Percentiles rank a stretch among this genome's conserved stretches.
Conservation (phyloP, 1,140 invertebrate species). For the Watersipora subatra region DNA sequence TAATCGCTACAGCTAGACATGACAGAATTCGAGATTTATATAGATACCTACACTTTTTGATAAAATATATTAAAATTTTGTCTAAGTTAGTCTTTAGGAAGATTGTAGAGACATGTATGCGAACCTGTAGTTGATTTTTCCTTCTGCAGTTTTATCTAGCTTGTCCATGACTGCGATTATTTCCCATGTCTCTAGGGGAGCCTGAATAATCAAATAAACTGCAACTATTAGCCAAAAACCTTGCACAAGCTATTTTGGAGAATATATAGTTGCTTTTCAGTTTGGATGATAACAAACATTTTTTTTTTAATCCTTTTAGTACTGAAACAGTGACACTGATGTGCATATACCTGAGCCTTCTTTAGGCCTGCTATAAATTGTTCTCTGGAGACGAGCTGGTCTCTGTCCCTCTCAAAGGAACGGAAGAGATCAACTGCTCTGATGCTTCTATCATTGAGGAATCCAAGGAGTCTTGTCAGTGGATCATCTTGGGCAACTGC, state of each 20-base stretch:
- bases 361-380: constrained; percentile 33
- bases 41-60: background rate
- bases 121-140: constrained; percentile 2
- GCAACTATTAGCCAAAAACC: no score
- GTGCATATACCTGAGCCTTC: constrained; percentile 2
- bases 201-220: background rate
- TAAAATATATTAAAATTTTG: background rate
- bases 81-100: no score
- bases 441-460: constrained; percentile 28
- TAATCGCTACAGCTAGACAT: background rate
- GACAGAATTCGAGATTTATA: background rate
- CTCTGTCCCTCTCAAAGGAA: constrained; percentile 27
- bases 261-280: background rate
- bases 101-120: background rate
- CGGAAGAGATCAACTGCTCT: constrained; percentile 33
- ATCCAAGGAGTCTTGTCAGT: constrained; percentile 25
- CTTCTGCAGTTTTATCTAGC: background rate
- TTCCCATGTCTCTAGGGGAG: background rate
- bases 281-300: no score
- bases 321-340: background rate
- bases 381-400: constrained; percentile 21
- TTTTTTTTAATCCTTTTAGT: background rate
- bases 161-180: background rate
- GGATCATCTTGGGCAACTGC: constrained; percentile 23
- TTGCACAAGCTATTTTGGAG: no score